Evolutionary conservation across 2,113 vertebrate species (phyloP), one percentile per base, ranked within the genome.

Genomic region (Percopsis transmontana): DNA sequence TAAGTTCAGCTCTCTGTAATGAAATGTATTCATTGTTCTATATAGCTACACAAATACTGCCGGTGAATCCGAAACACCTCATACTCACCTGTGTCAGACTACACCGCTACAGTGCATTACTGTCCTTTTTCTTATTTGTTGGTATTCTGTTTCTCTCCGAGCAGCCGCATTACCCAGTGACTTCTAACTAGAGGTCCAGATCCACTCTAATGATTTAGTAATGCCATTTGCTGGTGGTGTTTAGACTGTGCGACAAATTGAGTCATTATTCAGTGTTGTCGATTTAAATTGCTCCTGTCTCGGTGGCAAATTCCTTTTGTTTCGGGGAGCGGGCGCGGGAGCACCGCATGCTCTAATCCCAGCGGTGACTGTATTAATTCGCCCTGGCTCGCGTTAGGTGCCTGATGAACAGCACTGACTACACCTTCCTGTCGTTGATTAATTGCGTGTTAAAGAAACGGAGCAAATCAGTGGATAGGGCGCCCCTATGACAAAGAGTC

Each of bases 381-480:
- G 81, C 81, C 80, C 71, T 53, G 76, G 80, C 79, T 85, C 80
- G 78, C 71, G 74, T 89, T 87, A 74, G 66, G 70, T 74, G 77
- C 53, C 77, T 86, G 89, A 88, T 84, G 79, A 88, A 89, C 86
- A 87, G 75, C 66, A 23, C 66, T 23, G 65, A 82, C 81, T 77
- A 73, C 86, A 83, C 83, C 85, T 87, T 81, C 80, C 86, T 83
- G 85, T 86, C 85, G 83, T 81, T 91, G 91, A 90, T 89, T 89
- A 91, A 90, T 88, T 86, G 86, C 78, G 81, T 88, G 86, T 84
- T 89, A 84, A 87, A 87, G 83, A 83, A 91, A 89, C 82, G 86
- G 81, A 88, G 82, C 84, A 84, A 90, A 82, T 87, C 88, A 90
- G 82, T 82, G 83, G 87, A 90, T 76, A 80, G 77, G 69, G 70